Evolutionary conservation across 2,113 vertebrate genomes (phyloP).

Genomic region (Phalacrocorax aristotelis): DNA sequence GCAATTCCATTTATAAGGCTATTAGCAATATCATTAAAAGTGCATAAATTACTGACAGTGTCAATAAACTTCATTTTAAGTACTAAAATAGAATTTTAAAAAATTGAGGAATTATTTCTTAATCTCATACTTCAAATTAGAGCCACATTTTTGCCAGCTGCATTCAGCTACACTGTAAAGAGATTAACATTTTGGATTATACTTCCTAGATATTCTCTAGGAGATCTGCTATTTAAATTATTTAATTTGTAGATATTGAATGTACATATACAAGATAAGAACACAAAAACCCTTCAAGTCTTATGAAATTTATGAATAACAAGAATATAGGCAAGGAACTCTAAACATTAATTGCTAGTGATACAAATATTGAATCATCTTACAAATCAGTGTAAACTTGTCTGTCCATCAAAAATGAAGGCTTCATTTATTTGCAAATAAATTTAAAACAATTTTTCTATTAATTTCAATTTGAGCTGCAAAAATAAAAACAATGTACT

Average conservation of each 20-base stretch:
- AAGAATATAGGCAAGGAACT: neutral
- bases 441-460: neutral
- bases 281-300: neutral
- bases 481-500: neutral
- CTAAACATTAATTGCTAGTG: neutral
- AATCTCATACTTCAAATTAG: neutral
- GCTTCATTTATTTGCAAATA: neutral
- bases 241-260: neutral
- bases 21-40: neutral
- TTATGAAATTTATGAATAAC: neutral
- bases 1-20: neutral
- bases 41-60: neutral
- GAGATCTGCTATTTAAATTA: neutral
- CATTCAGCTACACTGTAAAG: neutral
- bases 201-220: neutral
- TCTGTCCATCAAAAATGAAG: neutral
- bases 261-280: neutral
- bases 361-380: neutral
- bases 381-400: neutral
- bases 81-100: neutral
- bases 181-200: neutral
- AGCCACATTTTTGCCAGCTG: neutral
- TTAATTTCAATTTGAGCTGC: neutral
- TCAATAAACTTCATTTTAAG: neutral
- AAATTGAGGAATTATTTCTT: neutral